phyloP scores from a whole-genome alignment of 2,797 vertebrate species.

The Spheniscus humboldti region DNA sequence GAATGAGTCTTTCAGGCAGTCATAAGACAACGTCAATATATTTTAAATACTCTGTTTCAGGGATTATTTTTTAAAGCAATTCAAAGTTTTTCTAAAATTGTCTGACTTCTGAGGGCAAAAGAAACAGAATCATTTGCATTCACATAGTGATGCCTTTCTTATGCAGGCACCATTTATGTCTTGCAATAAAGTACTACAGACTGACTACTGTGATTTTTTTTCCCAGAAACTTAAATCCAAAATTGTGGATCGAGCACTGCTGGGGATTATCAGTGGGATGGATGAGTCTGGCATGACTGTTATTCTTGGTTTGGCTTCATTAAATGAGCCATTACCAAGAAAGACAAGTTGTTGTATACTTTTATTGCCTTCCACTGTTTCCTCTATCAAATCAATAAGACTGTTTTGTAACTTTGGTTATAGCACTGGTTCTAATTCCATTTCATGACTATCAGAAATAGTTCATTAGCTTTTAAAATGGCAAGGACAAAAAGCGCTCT shows the following conservation, averaged over 20 bases:
- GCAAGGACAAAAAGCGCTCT: not conserved
- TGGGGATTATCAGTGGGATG: conserved; percentile 24
- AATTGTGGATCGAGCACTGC: not conserved
- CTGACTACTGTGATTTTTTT: not conserved
- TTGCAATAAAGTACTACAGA: not conserved
- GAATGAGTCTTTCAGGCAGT: not conserved
- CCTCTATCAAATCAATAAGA: conserved; percentile 4
- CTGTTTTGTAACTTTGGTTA: not conserved
- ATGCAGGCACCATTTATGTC: not conserved
- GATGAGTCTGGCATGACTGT: conserved; percentile 4
- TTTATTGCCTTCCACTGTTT: not conserved
- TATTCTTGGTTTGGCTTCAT: not conserved
- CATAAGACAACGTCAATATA: not conserved
- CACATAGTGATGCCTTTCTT: not conserved
- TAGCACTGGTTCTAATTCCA: not conserved
- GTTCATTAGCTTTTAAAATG: not conserved
- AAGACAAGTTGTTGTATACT: not conserved
- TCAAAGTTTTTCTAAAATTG: not conserved
- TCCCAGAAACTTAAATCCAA: not conserved
- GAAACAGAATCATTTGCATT: not conserved
- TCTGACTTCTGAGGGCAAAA: not conserved
- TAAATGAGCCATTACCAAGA: conserved; percentile 14
- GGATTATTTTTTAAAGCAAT: not conserved
- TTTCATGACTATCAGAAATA: not conserved
- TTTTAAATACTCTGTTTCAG: not conserved